Evolutionary conservation across 2,797 vertebrate genomes (phyloP), one percentile per base, ranked within the genome.

Genomic region (Kryptopterus vitreolus): DNA sequence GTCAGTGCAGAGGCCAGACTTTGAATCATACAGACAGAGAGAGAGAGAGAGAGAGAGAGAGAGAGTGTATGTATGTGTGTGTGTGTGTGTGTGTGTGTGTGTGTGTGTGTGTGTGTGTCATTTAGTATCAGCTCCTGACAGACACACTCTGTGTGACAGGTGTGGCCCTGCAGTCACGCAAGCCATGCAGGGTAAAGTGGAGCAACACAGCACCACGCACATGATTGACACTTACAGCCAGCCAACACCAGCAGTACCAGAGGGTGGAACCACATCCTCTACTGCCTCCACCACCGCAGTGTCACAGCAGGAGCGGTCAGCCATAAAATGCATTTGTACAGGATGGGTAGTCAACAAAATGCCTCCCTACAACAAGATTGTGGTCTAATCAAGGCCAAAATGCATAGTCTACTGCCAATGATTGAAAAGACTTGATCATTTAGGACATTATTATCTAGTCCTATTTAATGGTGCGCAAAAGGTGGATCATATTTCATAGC

Each of bases 121-220:
- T 74, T 81, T 63, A 73, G 46, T 77, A 81, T 85, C 73, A 75
- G 62, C 77, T 58, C 82, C 66, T 81, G 78, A 71, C 78, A 79
- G 81, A 78, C 78, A 77, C 69, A 78, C 63, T 81, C 50, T 77
- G 77, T 86, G 81, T 93, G 93, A 92, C 92, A 93, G 92, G 90
- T 92, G 90, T 92, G 91, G 87, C 88, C 91, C 88, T 72, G 90
- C 90, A 91, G 91, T 92, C 91, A 92, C 86, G 72, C 91, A 87
- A 85, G 76, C 74, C 61, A 26, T 50, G 76, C 81, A 53, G 73
- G 63, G 63, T 68, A 76, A 87, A 84, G 72, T 31, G 31, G 22
- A 74, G 73, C 77, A 57, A 53, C 78, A 75, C 70, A 81, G 76
- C 81, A 80, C 69, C 80, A 79, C 62, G 50, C 29, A 55, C 80